Conservation (phyloP, 1,140 invertebrate species). For the Zaprionus taronus region DNA sequence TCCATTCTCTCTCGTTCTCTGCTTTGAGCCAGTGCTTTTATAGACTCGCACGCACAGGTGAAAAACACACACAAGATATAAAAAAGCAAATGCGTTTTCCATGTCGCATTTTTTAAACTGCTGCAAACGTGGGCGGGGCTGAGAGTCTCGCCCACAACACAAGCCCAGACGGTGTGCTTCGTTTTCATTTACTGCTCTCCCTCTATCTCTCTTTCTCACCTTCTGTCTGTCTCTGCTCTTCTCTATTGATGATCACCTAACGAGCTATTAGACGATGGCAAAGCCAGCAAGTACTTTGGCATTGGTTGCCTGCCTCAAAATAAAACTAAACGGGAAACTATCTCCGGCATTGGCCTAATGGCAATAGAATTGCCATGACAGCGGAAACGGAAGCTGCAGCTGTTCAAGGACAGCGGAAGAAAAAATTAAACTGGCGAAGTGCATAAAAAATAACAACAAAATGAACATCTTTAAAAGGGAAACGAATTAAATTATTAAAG, state of each 20-base stretch:
- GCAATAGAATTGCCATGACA: constrained; percentile 5
- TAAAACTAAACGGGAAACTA: background rate
- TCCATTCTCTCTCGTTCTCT: constrained; percentile 1
- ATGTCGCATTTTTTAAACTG: constrained; percentile 46
- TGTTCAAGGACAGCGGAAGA: constrained; percentile 1
- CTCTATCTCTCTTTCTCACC: background rate
- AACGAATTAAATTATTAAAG: background rate
- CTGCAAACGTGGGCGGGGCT: constrained; percentile 11
- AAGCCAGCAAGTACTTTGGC: constrained; percentile 8
- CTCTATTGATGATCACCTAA: constrained; percentile 27
- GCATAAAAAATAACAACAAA: constrained; percentile 2
- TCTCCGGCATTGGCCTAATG: constrained; percentile 8
- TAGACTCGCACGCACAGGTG: constrained; percentile 26
- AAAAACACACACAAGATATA: constrained; percentile 15
- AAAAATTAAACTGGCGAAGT: background rate
- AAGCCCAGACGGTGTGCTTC: constrained; percentile 13
- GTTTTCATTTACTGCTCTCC: constrained; percentile 9
- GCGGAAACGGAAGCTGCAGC: background rate
- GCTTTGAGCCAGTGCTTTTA: constrained; percentile 24
- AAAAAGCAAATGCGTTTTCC: constrained; percentile 60
- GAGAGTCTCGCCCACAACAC: background rate
- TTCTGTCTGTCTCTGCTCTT: background rate
- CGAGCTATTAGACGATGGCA: constrained; percentile 30
- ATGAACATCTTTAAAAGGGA: background rate
- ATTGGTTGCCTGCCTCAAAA: constrained; percentile 11